Evolutionary conservation across 35 echinoderm and acorn worm species (phyloP).

Genomic region (Chiridota heheva): DNA sequence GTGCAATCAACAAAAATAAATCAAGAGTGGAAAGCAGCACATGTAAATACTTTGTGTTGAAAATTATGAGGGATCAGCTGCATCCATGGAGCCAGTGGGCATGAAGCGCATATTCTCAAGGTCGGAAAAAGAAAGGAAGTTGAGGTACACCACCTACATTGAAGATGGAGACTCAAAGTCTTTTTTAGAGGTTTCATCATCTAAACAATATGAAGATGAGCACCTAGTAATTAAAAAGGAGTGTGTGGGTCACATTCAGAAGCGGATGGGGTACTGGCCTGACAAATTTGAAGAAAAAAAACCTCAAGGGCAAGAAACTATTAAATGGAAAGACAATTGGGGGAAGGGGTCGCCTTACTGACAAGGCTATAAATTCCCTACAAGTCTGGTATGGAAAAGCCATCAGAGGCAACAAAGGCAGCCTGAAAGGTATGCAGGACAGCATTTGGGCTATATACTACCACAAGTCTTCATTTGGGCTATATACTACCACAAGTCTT

Average conservation of each 20-base stretch:
- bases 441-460: conserved; percentile 34
- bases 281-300: background rate
- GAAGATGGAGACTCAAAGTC: conserved; percentile 22
- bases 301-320: background rate
- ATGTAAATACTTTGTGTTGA: background rate
- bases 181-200: background rate
- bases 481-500: too few species aligned
- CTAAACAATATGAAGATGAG: background rate
- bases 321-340: conserved; percentile 34
- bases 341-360: conserved; percentile 39
- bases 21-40: conserved; percentile 12
- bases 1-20: too few species aligned
- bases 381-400: conserved; percentile 60
- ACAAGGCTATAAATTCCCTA: conserved; percentile 27
- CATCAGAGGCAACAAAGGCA: conserved; percentile 38
- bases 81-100: conserved; percentile 11
- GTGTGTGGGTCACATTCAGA: conserved; percentile 36
- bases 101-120: background rate
- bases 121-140: background rate
- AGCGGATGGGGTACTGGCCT: conserved; percentile 1
- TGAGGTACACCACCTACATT: conserved; percentile 26
- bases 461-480: too few species aligned
- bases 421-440: conserved; percentile 28
- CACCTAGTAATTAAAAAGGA: conserved; percentile 16
- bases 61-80: conserved; percentile 1